Conservation (phyloP, 2,888 invertebrate species). For the Orchesellides sinensis region DNA sequence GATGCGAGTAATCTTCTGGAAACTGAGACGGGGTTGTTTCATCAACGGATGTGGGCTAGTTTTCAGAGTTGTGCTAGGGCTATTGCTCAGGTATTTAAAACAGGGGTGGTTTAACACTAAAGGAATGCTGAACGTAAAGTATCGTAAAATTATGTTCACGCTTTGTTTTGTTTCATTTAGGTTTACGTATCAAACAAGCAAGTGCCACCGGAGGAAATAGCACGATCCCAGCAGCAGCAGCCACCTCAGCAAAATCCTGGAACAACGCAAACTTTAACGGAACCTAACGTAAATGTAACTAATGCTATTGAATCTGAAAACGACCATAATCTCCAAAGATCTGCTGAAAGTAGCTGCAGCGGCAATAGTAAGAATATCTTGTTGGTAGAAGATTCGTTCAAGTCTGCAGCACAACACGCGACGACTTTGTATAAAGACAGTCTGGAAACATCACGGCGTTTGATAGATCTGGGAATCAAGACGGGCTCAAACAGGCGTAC, state of each 20-base stretch:
- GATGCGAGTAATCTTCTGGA: slow-evolving; percentile 55
- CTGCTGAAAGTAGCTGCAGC: background rate
- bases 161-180: too few species aligned
- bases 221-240: background rate
- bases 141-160: too few species aligned
- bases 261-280: too few species aligned
- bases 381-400: slow-evolving; percentile 68
- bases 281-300: too few species aligned
- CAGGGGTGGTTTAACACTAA: too few species aligned
- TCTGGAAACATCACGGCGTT: slow-evolving; percentile 33
- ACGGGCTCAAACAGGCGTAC: slow-evolving; percentile 66
- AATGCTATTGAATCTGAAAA: too few species aligned
- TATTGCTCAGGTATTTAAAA: slow-evolving; percentile 73
- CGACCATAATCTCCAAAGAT: too few species aligned
- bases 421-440: slow-evolving; percentile 72
- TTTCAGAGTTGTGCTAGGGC: slow-evolving; percentile 73
- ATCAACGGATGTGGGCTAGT: slow-evolving; percentile 67
- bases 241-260: too few species aligned
- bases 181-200: slow-evolving; percentile 69
- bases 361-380: background rate
- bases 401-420: slow-evolving; percentile 71
- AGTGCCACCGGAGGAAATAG: slow-evolving; percentile 18
- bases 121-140: too few species aligned
- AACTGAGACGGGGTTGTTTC: slow-evolving; percentile 47
- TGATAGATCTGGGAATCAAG: slow-evolving; percentile 60